Percentiles rank a stretch among this genome's conserved stretches.
These are phyloP conservation scores for Drosophila phalerata DNA, from an alignment of 2,888 invertebrate species.

Conservation along the genomic window DNA sequence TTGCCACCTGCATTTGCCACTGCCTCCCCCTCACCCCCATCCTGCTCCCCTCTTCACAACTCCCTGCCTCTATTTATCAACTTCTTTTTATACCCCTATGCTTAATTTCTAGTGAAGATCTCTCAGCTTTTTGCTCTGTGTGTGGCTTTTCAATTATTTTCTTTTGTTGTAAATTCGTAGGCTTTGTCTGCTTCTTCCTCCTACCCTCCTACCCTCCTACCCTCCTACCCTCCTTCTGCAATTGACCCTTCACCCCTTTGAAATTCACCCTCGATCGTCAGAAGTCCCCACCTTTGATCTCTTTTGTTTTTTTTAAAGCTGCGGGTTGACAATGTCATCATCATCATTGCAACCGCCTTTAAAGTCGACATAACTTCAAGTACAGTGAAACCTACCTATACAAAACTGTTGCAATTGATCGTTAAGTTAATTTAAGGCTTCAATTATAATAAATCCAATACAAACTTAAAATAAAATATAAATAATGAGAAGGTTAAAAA, in stretches of 20 bases:
- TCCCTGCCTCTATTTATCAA: neutral
- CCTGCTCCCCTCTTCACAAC: no score
- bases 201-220: no score
- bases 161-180: neutral
- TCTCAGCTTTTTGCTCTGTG: neutral
- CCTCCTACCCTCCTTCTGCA: neutral
- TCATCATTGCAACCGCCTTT: no score
- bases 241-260: neutral
- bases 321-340: constrained; percentile 21
- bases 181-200: neutral
- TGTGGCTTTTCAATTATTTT: neutral
- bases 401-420: no score
- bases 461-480: no score
- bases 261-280: neutral
- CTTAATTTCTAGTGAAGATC: neutral
- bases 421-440: no score
- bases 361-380: no score
- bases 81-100: neutral
- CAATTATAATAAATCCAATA: no score
- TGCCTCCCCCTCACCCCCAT: neutral
- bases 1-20: neutral
- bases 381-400: no score
- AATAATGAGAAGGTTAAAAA: no score
- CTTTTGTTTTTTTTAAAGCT: neutral
- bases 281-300: constrained; percentile 1